Conservation (phyloP, 1,140 invertebrate genomes). For the Drosophila rufa region DNA sequence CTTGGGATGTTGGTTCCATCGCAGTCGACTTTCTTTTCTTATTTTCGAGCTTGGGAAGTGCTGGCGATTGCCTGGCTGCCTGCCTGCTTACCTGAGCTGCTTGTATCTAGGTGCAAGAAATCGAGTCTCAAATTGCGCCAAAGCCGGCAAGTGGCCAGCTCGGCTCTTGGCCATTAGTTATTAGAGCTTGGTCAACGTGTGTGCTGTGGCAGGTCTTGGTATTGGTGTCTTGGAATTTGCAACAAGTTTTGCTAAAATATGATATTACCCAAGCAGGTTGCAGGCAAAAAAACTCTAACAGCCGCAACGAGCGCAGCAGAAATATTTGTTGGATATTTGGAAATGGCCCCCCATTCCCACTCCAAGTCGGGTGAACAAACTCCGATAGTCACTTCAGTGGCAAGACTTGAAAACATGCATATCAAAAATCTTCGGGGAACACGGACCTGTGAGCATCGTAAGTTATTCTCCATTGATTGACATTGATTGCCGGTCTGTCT, state of each 20-base stretch:
- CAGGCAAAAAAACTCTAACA: conserved; percentile 21
- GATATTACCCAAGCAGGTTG: conserved; percentile 80
- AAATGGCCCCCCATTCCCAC: conserved; percentile 62
- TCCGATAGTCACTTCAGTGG: conserved; percentile 34
- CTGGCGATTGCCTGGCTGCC: conserved; percentile 23
- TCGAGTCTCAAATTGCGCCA: conserved; percentile 71
- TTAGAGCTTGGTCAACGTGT: conserved; percentile 65
- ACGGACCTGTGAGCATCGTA: conserved; percentile 22
- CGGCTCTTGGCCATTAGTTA: conserved; percentile 71
- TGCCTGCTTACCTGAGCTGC: conserved; percentile 17
- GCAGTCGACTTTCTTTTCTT: conserved; percentile 35
- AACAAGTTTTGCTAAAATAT: conserved; percentile 81
- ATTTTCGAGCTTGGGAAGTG: conserved; percentile 41
- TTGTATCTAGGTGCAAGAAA: conserved; percentile 70
- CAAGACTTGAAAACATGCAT: conserved; percentile 49
- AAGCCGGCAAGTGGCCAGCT: conserved; percentile 59
- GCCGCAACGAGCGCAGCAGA: conserved; percentile 10
- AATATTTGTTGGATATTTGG: conserved; percentile 58
- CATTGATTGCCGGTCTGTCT: conserved; percentile 53
- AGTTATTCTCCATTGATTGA: conserved; percentile 64
- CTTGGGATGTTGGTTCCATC: not conserved
- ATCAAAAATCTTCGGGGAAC: conserved; percentile 15
- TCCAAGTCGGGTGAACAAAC: conserved; percentile 64
- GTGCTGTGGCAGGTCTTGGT: conserved; percentile 23
- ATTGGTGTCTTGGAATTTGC: conserved; percentile 63